These are phyloP conservation scores for Enteromius mattozi DNA, from an alignment of 2,797 vertebrate species.

Conservation along the genomic window DNA sequence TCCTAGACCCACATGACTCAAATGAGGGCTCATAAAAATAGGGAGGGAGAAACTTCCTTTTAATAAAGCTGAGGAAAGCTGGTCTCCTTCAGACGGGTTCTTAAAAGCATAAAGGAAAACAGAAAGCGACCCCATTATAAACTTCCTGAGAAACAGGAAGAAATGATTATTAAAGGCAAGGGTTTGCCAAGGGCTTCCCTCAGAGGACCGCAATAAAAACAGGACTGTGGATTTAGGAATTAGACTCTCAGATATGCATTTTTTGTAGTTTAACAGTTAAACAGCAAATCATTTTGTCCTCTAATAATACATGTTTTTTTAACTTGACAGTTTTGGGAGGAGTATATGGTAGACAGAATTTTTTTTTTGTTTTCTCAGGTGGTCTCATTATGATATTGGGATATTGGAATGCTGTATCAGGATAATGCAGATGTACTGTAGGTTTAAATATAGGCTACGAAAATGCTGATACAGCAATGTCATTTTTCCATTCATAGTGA, in stretches of 20 bases:
- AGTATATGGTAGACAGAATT: not conserved
- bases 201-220: constrained; percentile 16
- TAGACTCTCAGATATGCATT: constrained; percentile 25
- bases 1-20: constrained; percentile 25
- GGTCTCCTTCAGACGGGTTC: not conserved
- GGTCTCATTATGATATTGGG: constrained; percentile 20
- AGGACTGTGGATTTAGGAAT: constrained; percentile 28
- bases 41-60: constrained; percentile 35
- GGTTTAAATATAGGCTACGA: constrained; percentile 30
- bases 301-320: not conserved
- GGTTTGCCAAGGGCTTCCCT: constrained; percentile 34
- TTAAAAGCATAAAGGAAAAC: constrained; percentile 27
- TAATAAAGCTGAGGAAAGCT: constrained; percentile 37
- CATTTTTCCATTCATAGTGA: not conserved
- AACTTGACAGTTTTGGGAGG: constrained; percentile 10
- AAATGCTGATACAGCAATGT: not conserved
- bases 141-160: constrained; percentile 38
- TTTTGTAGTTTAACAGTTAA: constrained; percentile 53
- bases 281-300: constrained; percentile 21
- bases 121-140: constrained; percentile 12
- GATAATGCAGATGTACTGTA: constrained; percentile 23
- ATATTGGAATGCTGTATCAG: not conserved
- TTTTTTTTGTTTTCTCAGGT: constrained; percentile 16
- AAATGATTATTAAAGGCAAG: constrained; percentile 32
- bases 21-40: constrained; percentile 20